Conservation (phyloP, 1,140 invertebrate species). For the Rhagoletis zephyria region DNA sequence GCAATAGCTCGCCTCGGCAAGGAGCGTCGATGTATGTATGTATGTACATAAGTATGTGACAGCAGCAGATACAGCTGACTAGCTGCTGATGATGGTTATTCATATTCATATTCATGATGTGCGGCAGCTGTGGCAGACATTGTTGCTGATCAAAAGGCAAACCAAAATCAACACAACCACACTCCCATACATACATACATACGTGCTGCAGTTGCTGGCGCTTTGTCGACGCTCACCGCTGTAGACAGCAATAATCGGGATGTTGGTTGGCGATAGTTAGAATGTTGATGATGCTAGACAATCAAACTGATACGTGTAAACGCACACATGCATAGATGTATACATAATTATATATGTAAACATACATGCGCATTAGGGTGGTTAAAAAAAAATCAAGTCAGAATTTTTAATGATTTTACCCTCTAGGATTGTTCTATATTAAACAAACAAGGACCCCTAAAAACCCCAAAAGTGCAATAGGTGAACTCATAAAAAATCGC, state of each 20-base stretch:
- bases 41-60: not conserved
- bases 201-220: not conserved
- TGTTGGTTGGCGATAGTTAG: slow-evolving; percentile 38
- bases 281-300: slow-evolving; percentile 40
- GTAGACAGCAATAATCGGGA: slow-evolving; percentile 35
- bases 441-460: too few relatives aligned
- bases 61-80: not conserved
- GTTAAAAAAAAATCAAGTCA: too few relatives aligned
- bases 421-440: too few relatives aligned
- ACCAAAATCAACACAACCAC: not conserved
- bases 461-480: too few relatives aligned
- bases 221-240: not conserved
- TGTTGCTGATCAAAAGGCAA: not conserved
- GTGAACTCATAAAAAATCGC: too few relatives aligned
- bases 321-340: not conserved
- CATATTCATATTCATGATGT: slow-evolving; percentile 11
- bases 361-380: too few relatives aligned
- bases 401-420: too few relatives aligned
- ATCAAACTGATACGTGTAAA: not conserved
- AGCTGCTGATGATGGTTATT: slow-evolving; percentile 25
- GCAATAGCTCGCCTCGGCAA: not conserved
- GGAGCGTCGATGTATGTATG: not conserved
- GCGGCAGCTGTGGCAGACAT: not conserved
- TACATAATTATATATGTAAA: not conserved
- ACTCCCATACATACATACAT: not conserved